Percentiles rank a stretch among this genome's conserved stretches.
These are phyloP conservation scores for Drosophila kepulauana DNA, from an alignment of 1,140 invertebrate genomes.

Conservation along the genomic window DNA sequence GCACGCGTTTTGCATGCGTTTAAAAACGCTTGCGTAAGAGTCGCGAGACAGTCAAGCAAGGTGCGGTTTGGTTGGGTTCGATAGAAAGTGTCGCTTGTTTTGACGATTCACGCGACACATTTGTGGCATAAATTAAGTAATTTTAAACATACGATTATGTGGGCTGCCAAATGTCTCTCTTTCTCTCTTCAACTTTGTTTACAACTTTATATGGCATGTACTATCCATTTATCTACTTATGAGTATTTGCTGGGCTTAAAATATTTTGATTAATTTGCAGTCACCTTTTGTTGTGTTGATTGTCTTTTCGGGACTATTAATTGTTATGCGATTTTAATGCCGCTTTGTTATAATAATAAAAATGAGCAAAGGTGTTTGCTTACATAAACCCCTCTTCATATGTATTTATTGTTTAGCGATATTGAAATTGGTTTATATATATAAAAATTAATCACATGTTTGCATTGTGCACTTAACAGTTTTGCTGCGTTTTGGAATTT, in stretches of 20 bases:
- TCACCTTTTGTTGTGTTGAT: conserved; percentile 43
- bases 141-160: conserved; percentile 44
- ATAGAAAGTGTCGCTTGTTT: conserved; percentile 65
- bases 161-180: conserved; percentile 14
- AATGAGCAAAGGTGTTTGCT: conserved; percentile 36
- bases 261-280: conserved; percentile 68
- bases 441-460: conserved; percentile 65
- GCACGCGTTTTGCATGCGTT: conserved; percentile 80
- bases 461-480: conserved; percentile 65
- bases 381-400: conserved; percentile 53
- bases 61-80: conserved; percentile 54
- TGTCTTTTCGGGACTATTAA: conserved; percentile 56
- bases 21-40: conserved; percentile 62
- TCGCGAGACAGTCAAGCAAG: conserved; percentile 21
- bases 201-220: conserved; percentile 1
- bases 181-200: conserved; percentile 13
- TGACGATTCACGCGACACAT: conserved; percentile 53
- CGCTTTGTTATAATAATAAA: conserved; percentile 36
- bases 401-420: conserved; percentile 3
- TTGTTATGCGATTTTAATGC: conserved; percentile 78
- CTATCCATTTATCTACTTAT: neutral
- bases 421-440: conserved; percentile 29
- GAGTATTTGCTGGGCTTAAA: conserved; percentile 18
- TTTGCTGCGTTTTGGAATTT: conserved; percentile 68
- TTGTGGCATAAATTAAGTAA: conserved; percentile 76